Conservation (phyloP, 2,113 vertebrate species). For the Myxocyprinus asiaticus region DNA sequence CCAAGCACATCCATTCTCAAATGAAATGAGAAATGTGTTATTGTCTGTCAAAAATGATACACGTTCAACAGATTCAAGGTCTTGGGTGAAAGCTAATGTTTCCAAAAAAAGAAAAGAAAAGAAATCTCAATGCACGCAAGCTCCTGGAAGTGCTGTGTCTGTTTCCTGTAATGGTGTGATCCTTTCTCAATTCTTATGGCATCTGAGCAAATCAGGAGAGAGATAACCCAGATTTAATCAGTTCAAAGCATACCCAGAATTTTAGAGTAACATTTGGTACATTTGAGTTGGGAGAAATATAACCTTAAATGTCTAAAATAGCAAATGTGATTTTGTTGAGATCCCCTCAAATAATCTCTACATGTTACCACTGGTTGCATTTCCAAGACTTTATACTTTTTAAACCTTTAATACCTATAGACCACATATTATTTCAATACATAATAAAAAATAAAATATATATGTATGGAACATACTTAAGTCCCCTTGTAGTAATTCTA, state of each 20-base stretch:
- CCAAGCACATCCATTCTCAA: slow-evolving; percentile 55
- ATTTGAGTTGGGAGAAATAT: not conserved
- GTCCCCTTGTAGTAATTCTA: too few relatives aligned
- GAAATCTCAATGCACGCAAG: slow-evolving; percentile 13
- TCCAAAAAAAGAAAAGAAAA: not conserved
- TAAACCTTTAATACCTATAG: too few relatives aligned
- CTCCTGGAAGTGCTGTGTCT: slow-evolving; percentile 42
- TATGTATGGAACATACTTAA: too few relatives aligned
- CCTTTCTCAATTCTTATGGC: slow-evolving; percentile 27
- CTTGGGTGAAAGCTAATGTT: slow-evolving; percentile 41
- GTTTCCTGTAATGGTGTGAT: slow-evolving; percentile 33
- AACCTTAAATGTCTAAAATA: not conserved
- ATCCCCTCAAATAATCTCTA: not conserved
- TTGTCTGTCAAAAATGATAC: slow-evolving; percentile 56
- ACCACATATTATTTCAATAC: too few relatives aligned
- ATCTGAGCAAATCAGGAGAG: slow-evolving; percentile 13
- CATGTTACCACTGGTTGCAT: not conserved
- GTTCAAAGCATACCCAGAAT: not conserved
- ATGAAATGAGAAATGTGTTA: slow-evolving; percentile 56
- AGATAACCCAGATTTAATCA: not conserved
- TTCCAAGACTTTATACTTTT: not conserved
- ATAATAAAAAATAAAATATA: too few relatives aligned
- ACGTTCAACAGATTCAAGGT: slow-evolving; percentile 54
- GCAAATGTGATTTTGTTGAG: not conserved
- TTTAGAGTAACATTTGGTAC: too few relatives aligned